Evolutionary conservation across 30 jellyfish, hydroid and myxozoan genomes (phyloP).

Genomic region (Cassiopea andromeda): DNA sequence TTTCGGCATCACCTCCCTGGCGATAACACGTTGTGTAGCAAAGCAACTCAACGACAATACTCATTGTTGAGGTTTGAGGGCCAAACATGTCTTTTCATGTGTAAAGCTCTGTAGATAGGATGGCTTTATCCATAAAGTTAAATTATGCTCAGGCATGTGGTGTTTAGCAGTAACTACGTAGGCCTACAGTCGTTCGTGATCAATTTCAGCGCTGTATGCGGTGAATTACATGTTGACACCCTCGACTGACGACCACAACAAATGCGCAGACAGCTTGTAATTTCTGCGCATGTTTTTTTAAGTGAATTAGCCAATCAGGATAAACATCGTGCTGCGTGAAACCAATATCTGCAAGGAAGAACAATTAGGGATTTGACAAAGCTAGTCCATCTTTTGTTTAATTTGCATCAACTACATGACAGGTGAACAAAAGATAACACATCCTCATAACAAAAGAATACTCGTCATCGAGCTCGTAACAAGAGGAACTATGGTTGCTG

Average conservation of each 20-base stretch:
- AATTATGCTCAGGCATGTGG: constrained; percentile 39
- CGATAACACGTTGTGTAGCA: constrained; percentile 98
- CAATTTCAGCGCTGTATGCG: constrained; percentile 48
- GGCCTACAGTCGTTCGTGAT: constrained; percentile 42
- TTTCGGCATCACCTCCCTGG: constrained; percentile 99
- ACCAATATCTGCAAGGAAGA: constrained; percentile 70
- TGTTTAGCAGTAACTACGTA: constrained; percentile 2
- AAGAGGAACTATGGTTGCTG: background rate
- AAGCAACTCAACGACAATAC: constrained; percentile 96
- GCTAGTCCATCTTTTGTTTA: constrained; percentile 44
- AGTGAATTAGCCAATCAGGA: constrained; percentile 81
- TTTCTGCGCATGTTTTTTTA: constrained; percentile 99
- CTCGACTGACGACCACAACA: constrained; percentile 75
- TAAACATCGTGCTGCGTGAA: constrained; percentile 67
- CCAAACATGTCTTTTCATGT: constrained; percentile 90
- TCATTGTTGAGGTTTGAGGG: constrained; percentile 94
- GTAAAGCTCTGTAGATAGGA: constrained; percentile 42
- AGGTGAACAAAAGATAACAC: constrained; percentile 43
- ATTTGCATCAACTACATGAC: constrained; percentile 69
- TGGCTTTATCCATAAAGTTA: constrained; percentile 70
- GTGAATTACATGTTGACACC: constrained; percentile 91
- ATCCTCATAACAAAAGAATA: constrained; percentile 2
- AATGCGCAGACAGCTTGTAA: constrained; percentile 97
- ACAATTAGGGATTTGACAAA: constrained; percentile 81
- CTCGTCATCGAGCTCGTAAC: constrained; percentile 19